phyloP scores from a whole-genome alignment of 2,888 invertebrate genomes.

The Chromoteleia sp. region DNA sequence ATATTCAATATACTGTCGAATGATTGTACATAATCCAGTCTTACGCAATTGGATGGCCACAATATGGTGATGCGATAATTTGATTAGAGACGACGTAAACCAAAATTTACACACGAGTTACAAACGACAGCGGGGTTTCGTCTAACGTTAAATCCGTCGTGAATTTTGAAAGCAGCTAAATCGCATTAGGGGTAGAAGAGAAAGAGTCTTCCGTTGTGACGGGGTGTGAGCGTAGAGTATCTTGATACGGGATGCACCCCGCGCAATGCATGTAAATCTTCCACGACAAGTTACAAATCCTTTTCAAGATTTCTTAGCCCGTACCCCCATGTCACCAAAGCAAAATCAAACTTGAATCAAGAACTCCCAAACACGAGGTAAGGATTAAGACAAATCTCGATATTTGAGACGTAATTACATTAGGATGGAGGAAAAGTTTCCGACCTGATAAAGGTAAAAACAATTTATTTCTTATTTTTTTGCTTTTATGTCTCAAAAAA shows the following conservation, averaged over 20 bases:
- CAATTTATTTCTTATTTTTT: no score
- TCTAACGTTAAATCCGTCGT: conserved; percentile 69
- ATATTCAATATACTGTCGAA: conserved; percentile 64
- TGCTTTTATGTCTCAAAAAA: no score
- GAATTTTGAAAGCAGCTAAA: conserved; percentile 73
- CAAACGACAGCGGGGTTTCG: conserved; percentile 66
- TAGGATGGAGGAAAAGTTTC: conserved; percentile 6
- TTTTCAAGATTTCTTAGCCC: conserved; percentile 74
- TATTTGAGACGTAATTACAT: conserved; percentile 48
- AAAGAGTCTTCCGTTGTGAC: conserved; percentile 59
- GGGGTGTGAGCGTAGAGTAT: conserved; percentile 72
- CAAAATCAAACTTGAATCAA: conserved; percentile 63
- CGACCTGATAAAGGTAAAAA: no score
- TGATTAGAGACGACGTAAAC: conserved; percentile 66
- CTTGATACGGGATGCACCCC: conserved; percentile 72
- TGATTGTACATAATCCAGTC: conserved; percentile 64
- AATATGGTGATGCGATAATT: conserved; percentile 68
- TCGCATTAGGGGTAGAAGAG: conserved; percentile 73
- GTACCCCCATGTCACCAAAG: conserved; percentile 39
- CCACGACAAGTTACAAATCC: conserved; percentile 77
- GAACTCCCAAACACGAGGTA: conserved; percentile 17
- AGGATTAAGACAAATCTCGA: conserved; percentile 51
- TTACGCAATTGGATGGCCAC: conserved; percentile 65
- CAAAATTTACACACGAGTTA: conserved; percentile 70
- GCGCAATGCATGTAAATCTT: conserved; percentile 75